Conservation (phyloP, 2,113 vertebrate genomes). For the Andinoacara biseriatus region DNA sequence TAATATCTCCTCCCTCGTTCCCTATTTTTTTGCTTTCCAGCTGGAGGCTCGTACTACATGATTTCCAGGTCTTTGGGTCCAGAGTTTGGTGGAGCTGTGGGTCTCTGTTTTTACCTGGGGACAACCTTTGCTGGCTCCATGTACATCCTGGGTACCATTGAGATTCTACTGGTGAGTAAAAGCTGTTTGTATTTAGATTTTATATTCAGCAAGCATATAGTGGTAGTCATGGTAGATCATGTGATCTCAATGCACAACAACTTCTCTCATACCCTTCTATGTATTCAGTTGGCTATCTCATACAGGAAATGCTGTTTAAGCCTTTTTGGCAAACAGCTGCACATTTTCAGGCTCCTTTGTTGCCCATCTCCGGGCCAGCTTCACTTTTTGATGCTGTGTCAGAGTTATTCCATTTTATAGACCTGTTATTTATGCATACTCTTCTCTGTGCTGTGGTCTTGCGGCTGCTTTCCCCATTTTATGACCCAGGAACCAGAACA, state of each 20-base stretch:
- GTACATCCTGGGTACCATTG: slow-evolving; percentile 86
- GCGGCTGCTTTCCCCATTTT: not conserved
- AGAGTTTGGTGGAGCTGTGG: slow-evolving; percentile 85
- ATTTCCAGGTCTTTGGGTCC: slow-evolving; percentile 85
- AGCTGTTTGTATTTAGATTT: not conserved
- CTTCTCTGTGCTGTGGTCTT: not conserved
- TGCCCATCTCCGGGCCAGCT: not conserved
- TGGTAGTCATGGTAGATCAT: not conserved
- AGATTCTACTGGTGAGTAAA: slow-evolving; percentile 81
- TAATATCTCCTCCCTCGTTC: not conserved
- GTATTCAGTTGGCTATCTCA: not conserved
- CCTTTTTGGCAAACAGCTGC: not conserved
- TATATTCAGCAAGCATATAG: not conserved
- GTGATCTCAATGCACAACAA: not conserved
- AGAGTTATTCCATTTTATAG: too few relatives aligned
- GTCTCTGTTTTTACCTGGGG: slow-evolving; percentile 84
- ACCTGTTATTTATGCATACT: not conserved
- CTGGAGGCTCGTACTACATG: slow-evolving; percentile 86
- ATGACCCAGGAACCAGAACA: not conserved
- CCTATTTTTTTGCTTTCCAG: slow-evolving; percentile 45
- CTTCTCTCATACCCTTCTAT: not conserved
- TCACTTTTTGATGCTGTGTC: not conserved
- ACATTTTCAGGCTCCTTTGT: not conserved
- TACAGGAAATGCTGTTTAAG: not conserved
- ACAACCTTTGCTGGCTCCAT: slow-evolving; percentile 86